Evolutionary conservation across 2,113 vertebrate species (phyloP), one percentile per base, ranked within the genome.

Genomic region (Scophthalmus maximus): DNA sequence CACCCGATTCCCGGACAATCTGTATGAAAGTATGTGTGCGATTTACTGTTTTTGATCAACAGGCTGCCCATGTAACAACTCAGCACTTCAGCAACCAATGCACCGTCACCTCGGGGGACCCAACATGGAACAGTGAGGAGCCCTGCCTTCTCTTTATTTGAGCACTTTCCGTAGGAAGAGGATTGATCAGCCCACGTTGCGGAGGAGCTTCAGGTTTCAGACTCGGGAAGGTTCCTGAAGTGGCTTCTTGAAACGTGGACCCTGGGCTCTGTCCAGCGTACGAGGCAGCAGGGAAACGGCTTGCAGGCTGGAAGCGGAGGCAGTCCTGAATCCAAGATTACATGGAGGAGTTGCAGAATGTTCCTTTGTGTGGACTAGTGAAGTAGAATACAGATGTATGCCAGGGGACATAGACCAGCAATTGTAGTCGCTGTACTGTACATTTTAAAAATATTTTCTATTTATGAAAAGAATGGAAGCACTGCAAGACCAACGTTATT

Each of bases 401-500:
- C 77, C 84, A 70, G 74, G 60, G 66, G 62, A 82, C 27, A 30
- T 47, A 64, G 14, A 63, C 70, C 86, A 84, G 82, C 81, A 69
- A 47, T 53, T 77, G 25, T 83, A 75, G 73, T 87, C 65, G 3
- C 60, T 81, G 78, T 88, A 89, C 81, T 92, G 87, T 92, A 87
- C 22, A 85, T 88, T 87, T 88, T 87, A 76, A 14, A 65, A 52
- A 81, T 67, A 72, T 84, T 87, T 91, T 89, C 91, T 91, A 91
- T 92, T 93, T 93, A 93, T 94, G 65, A 84, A 82, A 63, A 69
- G 66, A 84, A 62, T 60, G 58, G 83, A 93, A 89, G 92, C 91
- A 93, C 92, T 94, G 93, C 80, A 86, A 87, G 85, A 92, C 87
- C 84, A 92, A 87, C 64, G 17, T 82, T 89, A 92, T 93, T 93